Base-by-base conservation (phyloP, 2,888 invertebrate genomes). In the Shargacucullia verbasci region DNA sequence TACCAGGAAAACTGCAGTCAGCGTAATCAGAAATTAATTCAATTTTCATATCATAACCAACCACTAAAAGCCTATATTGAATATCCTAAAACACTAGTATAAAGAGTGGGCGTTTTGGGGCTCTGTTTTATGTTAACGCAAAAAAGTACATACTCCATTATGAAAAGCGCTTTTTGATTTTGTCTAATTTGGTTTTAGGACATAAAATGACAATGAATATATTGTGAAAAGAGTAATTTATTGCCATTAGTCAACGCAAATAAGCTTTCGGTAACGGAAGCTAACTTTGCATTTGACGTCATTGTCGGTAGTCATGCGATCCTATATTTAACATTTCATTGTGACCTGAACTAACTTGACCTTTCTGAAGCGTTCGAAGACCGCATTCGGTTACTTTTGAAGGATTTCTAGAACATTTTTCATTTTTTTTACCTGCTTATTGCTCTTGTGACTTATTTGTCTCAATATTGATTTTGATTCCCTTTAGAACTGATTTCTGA, bases 311-410 rank as follows among this genome's bases (percentile, higher is more conserved):
- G 87, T 86, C 92, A 92, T 90, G 92, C 92, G 84, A 91, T 91
- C 81, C 84, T 84, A 89, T 88, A 89, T 89, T 91, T 91, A 90
- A 90, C 88, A 83, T 87, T 91, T 84, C 82, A 82, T 85, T 85
- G 83, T 84, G 81, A 79, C 82, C 79, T 75, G 78, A 82, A 82
- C 83, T 82, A 78, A 78, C 79, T 82, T 82, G 86, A 87, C 87
- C 86, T 88, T 84, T 83, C 54, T 43, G 66, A 76, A 79, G 73
- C 66, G 76, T 79, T 77, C 67, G 78, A 78, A 63, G 70, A 75
- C 71, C 62, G 66, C 54, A 62, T 62, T 69, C 52, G 63, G 49
- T 68, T 64, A 63, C 49, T 62, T 68, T 73, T 73, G 70, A 80
- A 83, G 78, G 79, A 80, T 71, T 61, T 67, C 38, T 45, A 48